Evolutionary conservation across 2,797 vertebrate species (phyloP).

Genomic region (Stomatorhinus walkeri): DNA sequence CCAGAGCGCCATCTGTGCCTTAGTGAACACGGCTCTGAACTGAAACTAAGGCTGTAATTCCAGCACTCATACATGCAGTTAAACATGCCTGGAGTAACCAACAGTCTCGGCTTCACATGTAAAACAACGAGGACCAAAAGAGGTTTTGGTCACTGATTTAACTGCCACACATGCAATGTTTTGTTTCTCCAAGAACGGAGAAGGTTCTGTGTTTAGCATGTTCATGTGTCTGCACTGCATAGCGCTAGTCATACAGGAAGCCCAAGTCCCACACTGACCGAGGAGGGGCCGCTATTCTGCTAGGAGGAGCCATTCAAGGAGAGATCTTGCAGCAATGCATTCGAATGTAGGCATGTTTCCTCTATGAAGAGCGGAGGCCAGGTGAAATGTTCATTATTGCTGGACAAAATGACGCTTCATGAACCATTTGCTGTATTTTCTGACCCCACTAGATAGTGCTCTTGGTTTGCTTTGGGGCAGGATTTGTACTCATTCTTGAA

Average conservation of each 20-base stretch:
- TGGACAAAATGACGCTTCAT: not conserved
- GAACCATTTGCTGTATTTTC: not conserved
- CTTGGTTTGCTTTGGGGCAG: not conserved
- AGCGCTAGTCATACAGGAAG: not conserved
- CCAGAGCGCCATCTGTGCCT: not conserved
- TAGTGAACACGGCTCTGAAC: not conserved
- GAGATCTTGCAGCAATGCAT: not conserved
- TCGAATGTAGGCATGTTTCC: not conserved
- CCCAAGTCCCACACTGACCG: not conserved
- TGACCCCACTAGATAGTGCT: not conserved
- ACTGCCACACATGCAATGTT: not conserved
- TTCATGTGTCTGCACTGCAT: not conserved
- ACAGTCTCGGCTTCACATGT: too few species aligned
- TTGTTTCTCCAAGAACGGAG: not conserved
- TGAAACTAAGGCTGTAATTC: not conserved
- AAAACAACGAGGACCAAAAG: not conserved
- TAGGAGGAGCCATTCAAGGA: not conserved
- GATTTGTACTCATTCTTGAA: not conserved
- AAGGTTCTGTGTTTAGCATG: not conserved
- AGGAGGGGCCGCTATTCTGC: not conserved
- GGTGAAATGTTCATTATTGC: not conserved
- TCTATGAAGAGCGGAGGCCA: not conserved
- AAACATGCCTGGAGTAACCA: too few species aligned
- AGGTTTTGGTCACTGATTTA: not conserved
- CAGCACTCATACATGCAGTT: too few species aligned